Evolutionary conservation across 1,140 invertebrate species (phyloP).

Genomic region (Orchestia grillus): DNA sequence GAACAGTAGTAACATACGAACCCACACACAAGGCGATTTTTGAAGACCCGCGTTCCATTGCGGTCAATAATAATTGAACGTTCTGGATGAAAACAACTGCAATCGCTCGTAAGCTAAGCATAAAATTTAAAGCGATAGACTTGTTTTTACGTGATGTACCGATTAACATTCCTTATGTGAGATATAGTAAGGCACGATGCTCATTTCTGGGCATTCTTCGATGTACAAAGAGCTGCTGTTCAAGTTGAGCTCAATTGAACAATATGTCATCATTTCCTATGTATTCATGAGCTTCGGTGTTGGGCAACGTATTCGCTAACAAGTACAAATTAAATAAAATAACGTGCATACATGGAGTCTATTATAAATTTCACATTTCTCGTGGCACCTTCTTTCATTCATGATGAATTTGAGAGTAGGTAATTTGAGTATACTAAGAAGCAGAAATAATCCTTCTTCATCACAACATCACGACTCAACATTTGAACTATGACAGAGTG

Average conservation of each 20-base stretch:
- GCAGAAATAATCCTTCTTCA: no score
- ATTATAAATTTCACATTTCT: no score
- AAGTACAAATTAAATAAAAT: neutral
- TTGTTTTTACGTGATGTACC: neutral
- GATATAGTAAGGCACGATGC: neutral
- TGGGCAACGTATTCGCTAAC: neutral
- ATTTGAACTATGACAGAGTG: no score
- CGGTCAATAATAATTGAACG: conserved; percentile 40
- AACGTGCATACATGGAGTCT: no score
- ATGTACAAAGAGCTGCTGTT: neutral
- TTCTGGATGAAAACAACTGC: neutral
- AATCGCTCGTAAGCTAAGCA: neutral
- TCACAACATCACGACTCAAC: no score
- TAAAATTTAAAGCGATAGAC: neutral
- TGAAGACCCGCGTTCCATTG: neutral
- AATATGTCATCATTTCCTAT: neutral
- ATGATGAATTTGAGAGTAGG: no score
- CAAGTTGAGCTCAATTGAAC: neutral
- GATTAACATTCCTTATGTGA: neutral
- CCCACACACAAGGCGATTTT: neutral
- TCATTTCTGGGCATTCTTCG: neutral
- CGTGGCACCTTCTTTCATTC: no score
- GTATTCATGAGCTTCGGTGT: neutral
- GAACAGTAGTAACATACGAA: neutral
- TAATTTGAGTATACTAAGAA: no score